These are phyloP conservation scores for Platypus cylindrus DNA, from an alignment of 2,888 invertebrate genomes.

Conservation along the genomic window DNA sequence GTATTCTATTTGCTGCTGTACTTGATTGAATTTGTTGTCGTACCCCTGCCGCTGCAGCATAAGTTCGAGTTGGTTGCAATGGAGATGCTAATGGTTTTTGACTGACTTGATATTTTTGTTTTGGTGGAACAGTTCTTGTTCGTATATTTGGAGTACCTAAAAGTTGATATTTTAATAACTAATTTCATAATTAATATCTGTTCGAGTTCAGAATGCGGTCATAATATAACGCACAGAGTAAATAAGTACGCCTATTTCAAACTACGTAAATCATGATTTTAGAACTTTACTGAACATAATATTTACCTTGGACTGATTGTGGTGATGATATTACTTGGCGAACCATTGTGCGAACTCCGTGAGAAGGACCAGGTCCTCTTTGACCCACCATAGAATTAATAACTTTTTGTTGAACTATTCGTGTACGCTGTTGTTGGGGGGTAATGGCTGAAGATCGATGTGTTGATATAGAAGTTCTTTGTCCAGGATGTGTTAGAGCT, in stretches of 20 bases:
- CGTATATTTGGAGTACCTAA: too few relatives aligned
- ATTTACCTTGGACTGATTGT: conserved; percentile 7
- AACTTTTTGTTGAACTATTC: conserved; percentile 9
- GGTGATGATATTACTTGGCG: conserved; percentile 13
- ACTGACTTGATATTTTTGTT: conserved; percentile 18
- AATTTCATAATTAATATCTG: too few relatives aligned
- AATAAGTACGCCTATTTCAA: too few relatives aligned
- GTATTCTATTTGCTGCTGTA: conserved; percentile 6
- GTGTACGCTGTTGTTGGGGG: conserved; percentile 5
- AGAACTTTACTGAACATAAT: too few relatives aligned
- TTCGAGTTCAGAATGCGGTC: too few relatives aligned
- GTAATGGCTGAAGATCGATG: too few relatives aligned
- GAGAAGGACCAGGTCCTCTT: neutral
- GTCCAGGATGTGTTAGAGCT: conserved; percentile 6
- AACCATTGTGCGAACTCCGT: conserved; percentile 8
- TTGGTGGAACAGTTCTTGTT: conserved; percentile 13
- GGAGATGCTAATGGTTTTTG: conserved; percentile 9
- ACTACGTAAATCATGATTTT: too few relatives aligned
- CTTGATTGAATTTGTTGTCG: conserved; percentile 10
- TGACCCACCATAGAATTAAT: conserved; percentile 10
- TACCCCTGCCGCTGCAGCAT: conserved; percentile 10
- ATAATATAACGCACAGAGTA: too few relatives aligned
- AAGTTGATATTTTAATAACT: too few relatives aligned
- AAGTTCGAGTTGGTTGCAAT: conserved; percentile 8
- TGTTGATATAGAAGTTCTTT: too few relatives aligned